Evolutionary conservation across 2,113 vertebrate genomes (phyloP).

Genomic region (Aplodontia rufa): DNA sequence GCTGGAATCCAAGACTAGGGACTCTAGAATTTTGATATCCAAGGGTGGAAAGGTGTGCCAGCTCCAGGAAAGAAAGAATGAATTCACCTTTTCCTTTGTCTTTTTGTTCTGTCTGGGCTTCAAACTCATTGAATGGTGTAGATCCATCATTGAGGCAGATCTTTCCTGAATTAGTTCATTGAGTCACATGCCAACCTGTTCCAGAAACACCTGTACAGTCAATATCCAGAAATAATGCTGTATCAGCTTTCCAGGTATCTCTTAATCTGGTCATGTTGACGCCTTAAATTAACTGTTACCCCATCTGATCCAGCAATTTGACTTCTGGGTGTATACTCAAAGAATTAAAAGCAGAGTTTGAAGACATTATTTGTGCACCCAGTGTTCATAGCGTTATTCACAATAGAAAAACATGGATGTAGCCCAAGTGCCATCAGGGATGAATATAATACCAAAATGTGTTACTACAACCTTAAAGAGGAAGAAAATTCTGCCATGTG

Average conservation of each 20-base stretch:
- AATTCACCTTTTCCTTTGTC: not conserved
- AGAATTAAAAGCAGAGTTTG: no score
- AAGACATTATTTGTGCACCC: no score
- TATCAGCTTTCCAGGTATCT: not conserved
- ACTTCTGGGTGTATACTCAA: not conserved
- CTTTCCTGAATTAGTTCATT: not conserved
- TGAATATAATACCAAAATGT: no score
- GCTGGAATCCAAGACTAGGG: not conserved
- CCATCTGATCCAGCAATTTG: not conserved
- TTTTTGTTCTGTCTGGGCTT: not conserved
- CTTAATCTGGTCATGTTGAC: not conserved
- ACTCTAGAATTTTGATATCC: not conserved
- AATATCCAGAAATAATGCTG: not conserved
- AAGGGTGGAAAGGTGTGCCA: not conserved
- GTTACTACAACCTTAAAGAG: no score
- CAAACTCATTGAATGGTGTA: not conserved
- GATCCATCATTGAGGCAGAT: not conserved
- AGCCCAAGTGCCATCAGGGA: no score
- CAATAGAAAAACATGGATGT: no score
- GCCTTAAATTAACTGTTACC: not conserved
- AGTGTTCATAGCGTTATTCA: no score
- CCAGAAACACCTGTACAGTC: not conserved
- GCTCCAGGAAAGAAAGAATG: not conserved
- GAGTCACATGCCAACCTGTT: not conserved
- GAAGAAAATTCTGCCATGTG: no score